Percentiles rank a stretch among this genome's conserved stretches.
Evolutionary conservation across 2,797 vertebrate species (phyloP).

Genomic region (Halcyon smyrnensis): DNA sequence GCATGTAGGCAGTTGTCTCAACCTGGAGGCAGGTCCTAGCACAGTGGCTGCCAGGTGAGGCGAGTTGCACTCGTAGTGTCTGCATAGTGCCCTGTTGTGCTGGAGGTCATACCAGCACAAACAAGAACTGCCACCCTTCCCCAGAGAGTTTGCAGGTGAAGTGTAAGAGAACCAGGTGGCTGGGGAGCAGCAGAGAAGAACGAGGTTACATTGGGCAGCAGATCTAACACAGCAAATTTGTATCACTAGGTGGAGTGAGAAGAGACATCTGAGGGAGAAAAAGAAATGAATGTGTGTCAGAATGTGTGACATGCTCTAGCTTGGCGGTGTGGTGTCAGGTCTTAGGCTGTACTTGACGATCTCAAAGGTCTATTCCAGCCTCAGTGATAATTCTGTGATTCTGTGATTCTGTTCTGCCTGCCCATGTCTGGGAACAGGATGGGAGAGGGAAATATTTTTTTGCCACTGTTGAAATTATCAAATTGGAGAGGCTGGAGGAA

Average conservation of each 20-base stretch:
- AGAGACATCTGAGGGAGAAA: neutral
- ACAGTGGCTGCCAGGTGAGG: neutral
- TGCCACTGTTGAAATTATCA: neutral
- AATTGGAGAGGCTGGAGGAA: neutral
- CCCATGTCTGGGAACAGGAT: neutral
- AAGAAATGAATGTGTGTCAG: neutral
- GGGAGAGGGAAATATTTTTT: neutral
- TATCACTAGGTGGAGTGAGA: neutral
- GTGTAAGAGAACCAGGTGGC: neutral
- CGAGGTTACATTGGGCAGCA: neutral
- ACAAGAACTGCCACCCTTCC: neutral
- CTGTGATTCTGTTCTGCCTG: neutral
- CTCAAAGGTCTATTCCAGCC: too few relatives aligned
- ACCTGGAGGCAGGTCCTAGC: neutral
- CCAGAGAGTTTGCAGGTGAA: neutral
- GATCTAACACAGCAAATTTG: neutral
- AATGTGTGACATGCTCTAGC: too few relatives aligned
- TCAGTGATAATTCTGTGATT: too few relatives aligned
- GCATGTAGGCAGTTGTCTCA: neutral
- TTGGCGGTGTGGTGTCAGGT: too few relatives aligned
- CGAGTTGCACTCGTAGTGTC: accelerated
- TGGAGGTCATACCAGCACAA: neutral
- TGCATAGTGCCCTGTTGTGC: neutral
- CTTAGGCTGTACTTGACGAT: too few relatives aligned
- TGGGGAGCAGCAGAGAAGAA: too few relatives aligned